Evolutionary conservation across 1,140 invertebrate species (phyloP), one percentile per base, ranked within the genome.

Genomic region (Leptinotarsa lineolata): DNA sequence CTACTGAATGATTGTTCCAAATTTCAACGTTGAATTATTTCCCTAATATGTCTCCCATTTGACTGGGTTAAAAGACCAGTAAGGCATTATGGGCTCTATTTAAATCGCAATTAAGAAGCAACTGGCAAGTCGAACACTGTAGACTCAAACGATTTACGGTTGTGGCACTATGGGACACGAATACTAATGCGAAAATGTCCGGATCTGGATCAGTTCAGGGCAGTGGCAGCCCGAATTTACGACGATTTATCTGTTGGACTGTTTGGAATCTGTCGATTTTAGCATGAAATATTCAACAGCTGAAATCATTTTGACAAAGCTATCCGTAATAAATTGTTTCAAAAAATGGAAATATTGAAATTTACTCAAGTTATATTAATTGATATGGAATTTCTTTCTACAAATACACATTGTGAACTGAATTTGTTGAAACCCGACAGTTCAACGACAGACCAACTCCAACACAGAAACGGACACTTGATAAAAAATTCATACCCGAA

Each of bases 21-120:
- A 30, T 30, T 30, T 30, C 30, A 54, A 6, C 5, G 48, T 54
- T 15, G n/a, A n/a, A 54, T 54, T 16, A 16, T 54, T 54, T 54
- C 15, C 48, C 48, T 16, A 54, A 54, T 54, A 54, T 54, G 48
- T 54, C 48, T 16, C 13, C 48, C 48, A 54, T 54, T 54, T 54
- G 48, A 54, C n/a, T 54, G 48, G 15, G n/a, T 24, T 46, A 18
- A 68, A 20, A 22, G 45, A 68, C 16, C 66, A 68, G 30, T 18
- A 48, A 68, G 39, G 18, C 45, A 70, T 74, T 70, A 13, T 65
- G 44, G 54, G 44, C 64, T 65, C 74, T 68, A 72, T 75, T 75
- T 72, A 72, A 75, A 75, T 72, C 48, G 74, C 61, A 75, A 75
- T 75, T 75, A 75, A 75, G 69, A 72, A 39, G 66, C 66, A 68